phyloP scores from a whole-genome alignment of 35 echinoderm and acorn worm genomes.

The Lytechinus variegatus region DNA sequence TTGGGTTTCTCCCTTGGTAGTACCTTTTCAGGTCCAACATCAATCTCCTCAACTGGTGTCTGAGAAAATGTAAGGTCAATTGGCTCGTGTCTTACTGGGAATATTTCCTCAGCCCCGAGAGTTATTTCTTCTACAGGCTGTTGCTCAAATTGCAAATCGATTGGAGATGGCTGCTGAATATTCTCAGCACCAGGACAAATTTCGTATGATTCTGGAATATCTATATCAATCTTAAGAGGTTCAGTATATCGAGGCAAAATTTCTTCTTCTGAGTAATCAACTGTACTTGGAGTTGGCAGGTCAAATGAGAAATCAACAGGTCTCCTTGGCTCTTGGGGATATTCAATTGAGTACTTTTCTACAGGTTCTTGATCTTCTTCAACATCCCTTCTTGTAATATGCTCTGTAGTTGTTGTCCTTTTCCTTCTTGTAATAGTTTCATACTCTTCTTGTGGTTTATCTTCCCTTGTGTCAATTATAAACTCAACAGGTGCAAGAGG shows the following conservation, averaged over 20 bases:
- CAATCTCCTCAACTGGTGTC: constrained; percentile 10
- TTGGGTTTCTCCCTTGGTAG: neutral
- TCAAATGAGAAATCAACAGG: constrained; percentile 31
- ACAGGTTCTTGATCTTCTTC: constrained; percentile 37
- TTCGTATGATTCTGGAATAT: constrained; percentile 32
- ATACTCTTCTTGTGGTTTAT: constrained; percentile 18
- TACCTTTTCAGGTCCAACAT: constrained; percentile 18
- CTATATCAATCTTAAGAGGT: constrained; percentile 43
- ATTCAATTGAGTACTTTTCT: constrained; percentile 31
- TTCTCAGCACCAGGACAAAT: constrained; percentile 21
- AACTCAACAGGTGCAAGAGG: constrained; percentile 39
- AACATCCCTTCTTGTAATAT: neutral
- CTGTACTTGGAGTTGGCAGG: constrained; percentile 47
- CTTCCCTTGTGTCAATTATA: constrained; percentile 44
- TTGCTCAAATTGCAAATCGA: constrained; percentile 25
- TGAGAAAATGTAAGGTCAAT: constrained; percentile 28
- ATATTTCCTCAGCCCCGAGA: constrained; percentile 11
- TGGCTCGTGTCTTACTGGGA: constrained; percentile 1
- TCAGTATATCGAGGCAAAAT: constrained; percentile 6
- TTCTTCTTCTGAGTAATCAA: constrained; percentile 52
- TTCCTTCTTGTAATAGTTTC: constrained; percentile 16
- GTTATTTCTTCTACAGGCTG: constrained; percentile 24
- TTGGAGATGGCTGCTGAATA: neutral
- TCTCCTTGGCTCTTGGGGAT: constrained; percentile 27
- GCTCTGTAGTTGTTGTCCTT: neutral